A percentile compares a stretch with the other conserved stretches of the same genome.
Evolutionary conservation across 64 coral and sea anemone species (phyloP).

Genomic region (Montipora sp.): DNA sequence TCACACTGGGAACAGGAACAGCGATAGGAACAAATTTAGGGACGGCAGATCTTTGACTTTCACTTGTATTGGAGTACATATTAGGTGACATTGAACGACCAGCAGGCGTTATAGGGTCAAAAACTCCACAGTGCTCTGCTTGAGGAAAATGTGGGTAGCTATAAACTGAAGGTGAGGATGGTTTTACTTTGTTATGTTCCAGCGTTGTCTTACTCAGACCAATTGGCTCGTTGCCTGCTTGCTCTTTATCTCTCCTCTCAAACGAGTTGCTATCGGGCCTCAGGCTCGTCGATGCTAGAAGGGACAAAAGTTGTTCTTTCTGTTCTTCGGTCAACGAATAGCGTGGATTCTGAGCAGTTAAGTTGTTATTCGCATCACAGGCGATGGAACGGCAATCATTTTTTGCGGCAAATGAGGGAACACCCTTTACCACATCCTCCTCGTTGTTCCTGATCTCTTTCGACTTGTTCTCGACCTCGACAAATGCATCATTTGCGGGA

Average conservation of each 20-base stretch:
- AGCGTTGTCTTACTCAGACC: neutral
- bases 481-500: neutral
- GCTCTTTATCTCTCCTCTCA: neutral
- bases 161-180: conserved; percentile 48
- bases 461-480: neutral
- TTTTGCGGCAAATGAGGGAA: neutral
- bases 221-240: neutral
- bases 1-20: conserved; percentile 62
- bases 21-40: conserved; percentile 78
- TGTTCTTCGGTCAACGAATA: conserved; percentile 28
- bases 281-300: conserved; percentile 1
- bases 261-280: neutral
- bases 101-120: conserved; percentile 76
- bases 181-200: neutral
- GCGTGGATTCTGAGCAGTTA: neutral
- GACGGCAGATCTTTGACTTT: conserved; percentile 8
- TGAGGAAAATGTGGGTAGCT: conserved; percentile 3
- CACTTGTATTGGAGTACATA: neutral
- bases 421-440: neutral
- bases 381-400: neutral
- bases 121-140: conserved; percentile 46
- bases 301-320: conserved; percentile 31
- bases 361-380: neutral
- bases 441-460: neutral
- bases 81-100: conserved; percentile 29